These are phyloP conservation scores for Cephalophus harveyi DNA, from an alignment of 2,113 vertebrate genomes.

Conservation along the genomic window DNA sequence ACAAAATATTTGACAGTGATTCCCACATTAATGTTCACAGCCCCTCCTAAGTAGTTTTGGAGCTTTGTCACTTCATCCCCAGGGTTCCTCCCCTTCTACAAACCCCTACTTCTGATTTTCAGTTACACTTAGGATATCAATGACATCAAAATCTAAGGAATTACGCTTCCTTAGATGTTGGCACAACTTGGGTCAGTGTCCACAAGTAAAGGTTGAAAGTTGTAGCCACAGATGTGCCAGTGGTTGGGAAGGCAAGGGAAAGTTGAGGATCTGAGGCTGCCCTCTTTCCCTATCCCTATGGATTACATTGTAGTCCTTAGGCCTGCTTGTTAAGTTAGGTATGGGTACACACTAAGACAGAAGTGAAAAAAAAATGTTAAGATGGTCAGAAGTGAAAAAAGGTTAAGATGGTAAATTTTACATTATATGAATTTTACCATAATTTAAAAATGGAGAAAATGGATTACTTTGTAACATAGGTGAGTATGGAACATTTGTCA, in stretches of 20 bases:
- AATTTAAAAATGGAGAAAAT: not conserved
- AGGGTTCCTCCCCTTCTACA: not conserved
- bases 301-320: not conserved
- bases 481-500: not conserved
- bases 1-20: not conserved
- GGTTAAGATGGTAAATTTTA: not conserved
- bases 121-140: not conserved
- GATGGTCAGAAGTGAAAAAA: not conserved
- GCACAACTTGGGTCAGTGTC: not conserved
- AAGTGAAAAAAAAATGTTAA: not conserved
- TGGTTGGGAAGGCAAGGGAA: not conserved
- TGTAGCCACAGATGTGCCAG: not conserved
- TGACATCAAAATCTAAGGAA: not conserved
- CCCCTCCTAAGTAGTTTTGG: not conserved
- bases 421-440: not conserved
- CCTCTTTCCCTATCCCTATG: not conserved
- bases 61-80: not conserved
- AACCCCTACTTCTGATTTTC: not conserved
- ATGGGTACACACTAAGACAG: not conserved
- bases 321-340: not conserved
- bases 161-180: not conserved
- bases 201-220: not conserved
- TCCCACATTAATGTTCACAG: not conserved
- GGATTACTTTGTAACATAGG: not conserved
- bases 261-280: not conserved